Evolutionary conservation across 1,140 invertebrate species (phyloP).

Genomic region (Polypedilum vanderplanki): DNA sequence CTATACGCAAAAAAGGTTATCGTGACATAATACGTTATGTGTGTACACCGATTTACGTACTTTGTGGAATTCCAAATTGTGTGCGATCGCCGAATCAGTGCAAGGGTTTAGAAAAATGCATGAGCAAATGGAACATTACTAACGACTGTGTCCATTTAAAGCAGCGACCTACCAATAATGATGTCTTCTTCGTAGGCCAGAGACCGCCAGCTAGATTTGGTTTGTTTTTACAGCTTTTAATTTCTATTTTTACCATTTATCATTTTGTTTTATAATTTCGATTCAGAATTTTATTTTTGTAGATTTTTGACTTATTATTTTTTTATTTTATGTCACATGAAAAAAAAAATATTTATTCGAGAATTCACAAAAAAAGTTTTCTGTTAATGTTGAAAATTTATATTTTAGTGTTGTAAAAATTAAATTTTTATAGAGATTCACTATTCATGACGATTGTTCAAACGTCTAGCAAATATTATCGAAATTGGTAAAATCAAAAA

Average conservation of each 20-base stretch:
- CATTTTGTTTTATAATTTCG: too few relatives aligned
- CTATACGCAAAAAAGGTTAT: neutral
- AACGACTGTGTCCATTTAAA: slow-evolving; percentile 12
- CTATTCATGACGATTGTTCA: neutral
- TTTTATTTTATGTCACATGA: neutral
- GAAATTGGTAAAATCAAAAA: slow-evolving; percentile 20
- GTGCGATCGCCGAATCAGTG: neutral
- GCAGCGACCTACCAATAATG: neutral
- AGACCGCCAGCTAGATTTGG: neutral
- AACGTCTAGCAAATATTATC: slow-evolving; percentile 24
- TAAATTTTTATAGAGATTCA: neutral
- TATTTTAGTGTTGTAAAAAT: neutral
- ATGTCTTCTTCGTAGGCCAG: neutral
- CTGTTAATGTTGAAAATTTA: neutral
- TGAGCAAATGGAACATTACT: slow-evolving; percentile 19
- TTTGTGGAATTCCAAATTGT: slow-evolving; percentile 3
- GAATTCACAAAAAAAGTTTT: neutral
- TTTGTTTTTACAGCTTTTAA: slow-evolving; percentile 7
- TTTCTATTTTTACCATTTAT: neutral
- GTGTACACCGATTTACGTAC: neutral
- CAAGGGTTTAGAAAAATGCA: slow-evolving; percentile 8
- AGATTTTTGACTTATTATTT: neutral
- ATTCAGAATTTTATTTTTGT: neutral
- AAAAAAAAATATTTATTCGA: too few relatives aligned
- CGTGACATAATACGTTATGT: slow-evolving; percentile 11